These are phyloP conservation scores for Hassar affinis DNA, from an alignment of 2,113 vertebrate genomes.

Conservation along the genomic window DNA sequence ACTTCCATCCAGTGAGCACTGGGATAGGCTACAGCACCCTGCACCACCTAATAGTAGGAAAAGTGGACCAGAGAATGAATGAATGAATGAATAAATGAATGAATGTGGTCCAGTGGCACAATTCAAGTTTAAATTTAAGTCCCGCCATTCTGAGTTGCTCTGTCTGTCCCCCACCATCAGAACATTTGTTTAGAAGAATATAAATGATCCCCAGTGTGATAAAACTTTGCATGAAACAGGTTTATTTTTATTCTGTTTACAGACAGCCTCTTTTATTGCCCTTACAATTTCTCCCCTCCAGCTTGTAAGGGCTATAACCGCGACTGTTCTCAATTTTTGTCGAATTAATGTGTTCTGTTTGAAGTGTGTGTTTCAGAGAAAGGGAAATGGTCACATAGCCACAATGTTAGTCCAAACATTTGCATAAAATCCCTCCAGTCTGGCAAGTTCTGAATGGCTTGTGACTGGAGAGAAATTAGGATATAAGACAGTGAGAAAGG, in stretches of 20 bases:
- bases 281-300: constrained; percentile 56
- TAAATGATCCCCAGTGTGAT: constrained; percentile 30
- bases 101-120: background rate
- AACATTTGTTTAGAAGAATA: constrained; percentile 33
- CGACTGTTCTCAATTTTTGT: constrained; percentile 62
- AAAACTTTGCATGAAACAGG: constrained; percentile 38
- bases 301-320: constrained; percentile 64
- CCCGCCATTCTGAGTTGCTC: background rate
- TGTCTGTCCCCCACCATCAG: constrained; percentile 20
- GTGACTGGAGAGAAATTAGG: constrained; percentile 70
- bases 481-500: constrained; percentile 71
- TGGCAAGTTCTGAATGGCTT: constrained; percentile 71
- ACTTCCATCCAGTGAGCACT: too few species aligned
- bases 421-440: constrained; percentile 76
- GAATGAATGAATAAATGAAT: too few species aligned
- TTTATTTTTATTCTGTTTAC: constrained; percentile 63
- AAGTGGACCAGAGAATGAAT: too few species aligned
- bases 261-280: constrained; percentile 58
- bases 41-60: too few species aligned
- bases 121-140: background rate
- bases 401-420: constrained; percentile 68
- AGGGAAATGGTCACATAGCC: constrained; percentile 69
- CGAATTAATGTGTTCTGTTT: constrained; percentile 73
- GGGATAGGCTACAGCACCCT: too few species aligned
- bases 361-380: constrained; percentile 67